Evolutionary conservation across 2,113 vertebrate species (phyloP).

Genomic region (Prionailurus viverrinus): DNA sequence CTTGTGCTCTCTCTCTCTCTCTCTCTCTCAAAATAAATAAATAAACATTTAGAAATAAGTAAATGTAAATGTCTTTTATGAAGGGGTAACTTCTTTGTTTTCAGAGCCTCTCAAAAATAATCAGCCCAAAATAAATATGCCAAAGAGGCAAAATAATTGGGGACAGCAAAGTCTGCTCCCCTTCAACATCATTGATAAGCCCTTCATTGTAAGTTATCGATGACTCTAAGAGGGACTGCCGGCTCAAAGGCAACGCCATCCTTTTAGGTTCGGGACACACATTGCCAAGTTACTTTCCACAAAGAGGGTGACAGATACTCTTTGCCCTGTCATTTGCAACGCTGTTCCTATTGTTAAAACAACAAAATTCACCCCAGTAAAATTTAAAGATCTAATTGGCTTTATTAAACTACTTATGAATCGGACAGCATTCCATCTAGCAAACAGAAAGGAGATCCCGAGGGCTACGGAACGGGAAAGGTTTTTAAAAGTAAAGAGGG

Average conservation of each 20-base stretch:
- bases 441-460: not conserved
- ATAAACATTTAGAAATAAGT: not conserved
- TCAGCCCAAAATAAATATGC: not conserved
- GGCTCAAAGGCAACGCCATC: not conserved
- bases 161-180: not conserved
- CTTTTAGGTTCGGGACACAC: not conserved
- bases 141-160: not conserved
- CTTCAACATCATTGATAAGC: not conserved
- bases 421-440: not conserved
- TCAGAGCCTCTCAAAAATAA: conserved; percentile 1
- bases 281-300: not conserved
- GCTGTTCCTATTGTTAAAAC: not conserved
- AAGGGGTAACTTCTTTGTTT: not conserved
- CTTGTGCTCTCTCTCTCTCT: no score
- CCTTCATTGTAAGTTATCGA: not conserved
- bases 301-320: not conserved
- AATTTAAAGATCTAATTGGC: not conserved
- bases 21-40: no score
- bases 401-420: not conserved
- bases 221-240: not conserved
- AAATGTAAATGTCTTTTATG: not conserved
- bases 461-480: not conserved
- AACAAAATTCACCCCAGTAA: not conserved
- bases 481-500: not conserved
- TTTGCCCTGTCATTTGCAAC: not conserved